Percentiles rank a stretch among this genome's conserved stretches.
These are phyloP conservation scores for Notocelia uddmanniana DNA, from an alignment of 2,888 invertebrate genomes.

Conservation along the genomic window DNA sequence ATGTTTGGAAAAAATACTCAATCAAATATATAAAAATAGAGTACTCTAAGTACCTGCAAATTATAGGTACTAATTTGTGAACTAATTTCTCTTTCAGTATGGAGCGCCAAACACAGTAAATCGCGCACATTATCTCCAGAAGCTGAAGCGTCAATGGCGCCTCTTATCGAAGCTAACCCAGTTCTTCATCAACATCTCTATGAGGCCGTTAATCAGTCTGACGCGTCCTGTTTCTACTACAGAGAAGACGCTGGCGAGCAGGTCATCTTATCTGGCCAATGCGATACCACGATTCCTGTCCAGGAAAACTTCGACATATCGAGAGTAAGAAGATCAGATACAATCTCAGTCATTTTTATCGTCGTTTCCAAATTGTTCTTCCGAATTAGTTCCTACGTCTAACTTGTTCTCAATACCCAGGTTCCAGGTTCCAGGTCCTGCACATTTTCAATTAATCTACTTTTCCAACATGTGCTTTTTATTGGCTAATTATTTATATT, in stretches of 20 bases:
- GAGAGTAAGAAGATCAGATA: constrained; percentile 55
- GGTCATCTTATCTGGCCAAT: constrained; percentile 73
- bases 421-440: not conserved
- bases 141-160: constrained; percentile 58
- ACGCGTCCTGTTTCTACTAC: constrained; percentile 74
- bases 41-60: not conserved
- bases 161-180: constrained; percentile 56
- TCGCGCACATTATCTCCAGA: constrained; percentile 55
- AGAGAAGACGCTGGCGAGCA: constrained; percentile 59
- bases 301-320: constrained; percentile 60
- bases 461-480: not conserved
- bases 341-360: not conserved
- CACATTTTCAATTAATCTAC: not conserved
- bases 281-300: constrained; percentile 66
- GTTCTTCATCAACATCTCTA: constrained; percentile 64
- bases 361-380: not conserved
- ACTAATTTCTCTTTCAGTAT: constrained; percentile 61
- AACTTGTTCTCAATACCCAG: not conserved
- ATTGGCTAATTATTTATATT: not conserved
- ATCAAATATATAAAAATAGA: not conserved
- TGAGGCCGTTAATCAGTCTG: constrained; percentile 60
- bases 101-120: constrained; percentile 77
- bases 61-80: not conserved
- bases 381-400: not conserved
- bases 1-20: not conserved